Base-by-base conservation (phyloP, 2,888 invertebrate genomes). In the Heliconius ismenius region DNA sequence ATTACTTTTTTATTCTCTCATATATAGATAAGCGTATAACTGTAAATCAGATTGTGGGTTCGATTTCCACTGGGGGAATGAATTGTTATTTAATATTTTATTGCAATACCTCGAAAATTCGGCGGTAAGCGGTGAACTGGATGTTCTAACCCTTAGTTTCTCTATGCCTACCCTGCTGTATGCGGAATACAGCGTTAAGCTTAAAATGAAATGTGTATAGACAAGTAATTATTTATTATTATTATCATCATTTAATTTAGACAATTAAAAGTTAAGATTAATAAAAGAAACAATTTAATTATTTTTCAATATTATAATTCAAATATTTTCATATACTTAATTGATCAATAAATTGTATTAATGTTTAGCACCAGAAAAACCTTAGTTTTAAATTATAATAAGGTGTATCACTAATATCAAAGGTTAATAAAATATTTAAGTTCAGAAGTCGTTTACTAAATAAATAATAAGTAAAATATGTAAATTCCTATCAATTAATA, bases 391-490 rank as follows among this genome's bases (percentile, higher is more conserved):
- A 68, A 49, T 49, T 43, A 49, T 49, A 49, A 36, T 65, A 11
- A 65, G 26, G 36, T 64, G 26, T 68, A 26, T 24, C 26, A 69
- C 65, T 39, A 65, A 36, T 60, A 68, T 68, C 39, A 68, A 68
- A 28, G 24, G 15, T 15, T 54, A 32, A 54, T 69, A 69, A 6
- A 54, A n/a, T 62, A 62, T 69, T 21, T 54, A 32, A 69, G n/a
- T 69, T 69, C 28, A 54, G 24, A 69, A 69, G n/a, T 69, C 69
- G 21, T 32, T 54, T 49, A 54, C 28, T 54, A 69, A 69, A 69
- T 69, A 69, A 28, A 69, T 54, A 69, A 69, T 69, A 69, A 69
- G 54, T 21, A 69, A 54, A 54, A 69, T 69, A 69, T 69, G 69
- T 21, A 54, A 69, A 69, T 69, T 28, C 28, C n/a, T 32, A 54